Evolutionary conservation across 1,140 invertebrate species (phyloP).

Genomic region (Ips typographus): DNA sequence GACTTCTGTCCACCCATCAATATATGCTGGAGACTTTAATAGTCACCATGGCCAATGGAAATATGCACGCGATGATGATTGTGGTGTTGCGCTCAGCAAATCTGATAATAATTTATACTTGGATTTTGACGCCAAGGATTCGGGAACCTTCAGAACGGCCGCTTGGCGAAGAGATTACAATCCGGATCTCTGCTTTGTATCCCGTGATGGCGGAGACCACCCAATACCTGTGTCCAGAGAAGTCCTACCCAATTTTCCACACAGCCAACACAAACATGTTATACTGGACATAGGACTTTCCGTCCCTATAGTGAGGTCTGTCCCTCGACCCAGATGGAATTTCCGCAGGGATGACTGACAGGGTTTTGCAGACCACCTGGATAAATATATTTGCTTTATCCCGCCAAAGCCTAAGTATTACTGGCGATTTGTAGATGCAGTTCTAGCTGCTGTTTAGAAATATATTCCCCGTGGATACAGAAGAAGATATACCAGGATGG

Average conservation of each 20-base stretch:
- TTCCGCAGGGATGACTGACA: slow-evolving; percentile 20
- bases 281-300: slow-evolving; percentile 21
- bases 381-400: slow-evolving; percentile 15
- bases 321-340: slow-evolving; percentile 31
- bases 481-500: too few species aligned
- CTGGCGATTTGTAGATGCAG: too few species aligned
- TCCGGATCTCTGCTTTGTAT: slow-evolving; percentile 33
- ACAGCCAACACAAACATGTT: slow-evolving; percentile 32
- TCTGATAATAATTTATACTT: slow-evolving; percentile 23
- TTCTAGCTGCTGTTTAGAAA: too few species aligned
- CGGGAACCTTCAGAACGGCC: slow-evolving; percentile 20
- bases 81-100: slow-evolving; percentile 10
- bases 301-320: slow-evolving; percentile 20
- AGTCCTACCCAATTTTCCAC: slow-evolving; percentile 28
- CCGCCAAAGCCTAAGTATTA: too few species aligned
- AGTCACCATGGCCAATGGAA: slow-evolving; percentile 30
- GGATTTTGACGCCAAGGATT: slow-evolving; percentile 28
- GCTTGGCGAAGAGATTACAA: slow-evolving; percentile 26
- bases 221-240: slow-evolving; percentile 14
- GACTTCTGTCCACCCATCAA: slow-evolving; percentile 8
- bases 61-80: slow-evolving; percentile 15
- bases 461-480: too few species aligned
- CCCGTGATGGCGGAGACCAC: slow-evolving; percentile 1
- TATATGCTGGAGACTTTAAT: slow-evolving; percentile 31
- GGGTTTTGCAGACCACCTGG: slow-evolving; percentile 1